phyloP scores from a whole-genome alignment of 2,797 vertebrate genomes.

The Leucoraja ocellata region DNA sequence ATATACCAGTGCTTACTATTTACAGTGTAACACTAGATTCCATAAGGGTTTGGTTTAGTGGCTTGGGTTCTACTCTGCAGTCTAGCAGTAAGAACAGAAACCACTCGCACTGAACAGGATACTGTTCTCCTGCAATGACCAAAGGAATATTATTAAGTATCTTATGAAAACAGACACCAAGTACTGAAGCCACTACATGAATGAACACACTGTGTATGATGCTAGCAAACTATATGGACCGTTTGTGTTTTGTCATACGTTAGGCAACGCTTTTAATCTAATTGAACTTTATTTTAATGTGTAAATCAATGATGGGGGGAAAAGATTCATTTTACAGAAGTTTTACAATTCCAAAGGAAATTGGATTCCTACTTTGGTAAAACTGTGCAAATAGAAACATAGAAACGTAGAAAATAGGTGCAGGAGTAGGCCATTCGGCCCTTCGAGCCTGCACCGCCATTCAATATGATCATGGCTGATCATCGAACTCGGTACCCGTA shows the following conservation, averaged over 20 bases:
- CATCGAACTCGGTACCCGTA: too few relatives aligned
- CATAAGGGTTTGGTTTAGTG: constrained; percentile 58
- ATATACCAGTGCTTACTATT: constrained; percentile 63
- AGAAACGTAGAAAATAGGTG: too few relatives aligned
- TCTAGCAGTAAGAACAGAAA: constrained; percentile 59
- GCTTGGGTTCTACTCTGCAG: constrained; percentile 64
- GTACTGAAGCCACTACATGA: not conserved
- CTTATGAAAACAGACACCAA: constrained; percentile 12
- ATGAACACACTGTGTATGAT: not conserved
- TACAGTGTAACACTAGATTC: constrained; percentile 63
- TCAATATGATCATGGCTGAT: too few relatives aligned
- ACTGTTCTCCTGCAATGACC: constrained; percentile 54
- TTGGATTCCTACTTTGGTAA: constrained; percentile 57
- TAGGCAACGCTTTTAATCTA: constrained; percentile 14
- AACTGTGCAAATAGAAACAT: constrained; percentile 54
- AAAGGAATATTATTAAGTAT: constrained; percentile 38
- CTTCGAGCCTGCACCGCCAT: too few relatives aligned
- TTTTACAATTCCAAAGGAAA: constrained; percentile 59
- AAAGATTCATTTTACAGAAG: constrained; percentile 39
- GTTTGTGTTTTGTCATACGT: not conserved
- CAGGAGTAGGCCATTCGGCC: too few relatives aligned
- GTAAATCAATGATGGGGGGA: not conserved
- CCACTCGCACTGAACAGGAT: constrained; percentile 45
- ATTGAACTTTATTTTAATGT: not conserved
- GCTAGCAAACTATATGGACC: not conserved